Conservation (phyloP, 2,113 vertebrate genomes). For the Haplochromis burtoni region DNA sequence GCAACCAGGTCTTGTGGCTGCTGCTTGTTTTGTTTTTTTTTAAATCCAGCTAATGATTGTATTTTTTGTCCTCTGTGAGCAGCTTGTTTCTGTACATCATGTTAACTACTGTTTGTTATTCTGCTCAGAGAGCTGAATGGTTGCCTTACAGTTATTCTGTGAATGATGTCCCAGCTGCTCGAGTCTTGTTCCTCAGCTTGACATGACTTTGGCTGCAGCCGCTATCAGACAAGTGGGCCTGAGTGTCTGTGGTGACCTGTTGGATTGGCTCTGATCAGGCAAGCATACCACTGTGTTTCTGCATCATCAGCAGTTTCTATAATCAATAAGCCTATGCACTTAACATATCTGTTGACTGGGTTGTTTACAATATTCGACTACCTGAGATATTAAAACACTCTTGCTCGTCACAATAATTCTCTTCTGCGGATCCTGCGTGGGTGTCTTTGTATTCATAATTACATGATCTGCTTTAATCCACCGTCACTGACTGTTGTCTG, state of each 20-base stretch:
- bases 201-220: not conserved
- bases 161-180: not conserved
- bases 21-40: not conserved
- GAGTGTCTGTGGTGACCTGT: not conserved
- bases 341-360: conserved; percentile 24
- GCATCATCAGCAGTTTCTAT: not conserved
- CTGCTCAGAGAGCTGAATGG: not conserved
- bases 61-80: conserved; percentile 8
- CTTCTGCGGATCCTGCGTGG: not conserved
- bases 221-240: not conserved
- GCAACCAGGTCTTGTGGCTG: conserved; percentile 6
- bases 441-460: not conserved
- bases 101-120: conserved; percentile 40
- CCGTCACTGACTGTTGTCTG: not conserved
- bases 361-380: conserved; percentile 15
- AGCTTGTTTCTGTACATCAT: conserved; percentile 29
- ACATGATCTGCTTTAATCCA: not conserved
- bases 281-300: not conserved
- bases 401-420: not conserved
- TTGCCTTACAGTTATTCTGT: conserved; percentile 29
- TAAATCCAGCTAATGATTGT: conserved; percentile 59
- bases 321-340: conserved; percentile 40
- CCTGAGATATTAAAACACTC: not conserved
- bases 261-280: not conserved
- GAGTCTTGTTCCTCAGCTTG: not conserved